Evolutionary conservation across 2,113 vertebrate genomes (phyloP).

Genomic region (Sebastes schlegelii): DNA sequence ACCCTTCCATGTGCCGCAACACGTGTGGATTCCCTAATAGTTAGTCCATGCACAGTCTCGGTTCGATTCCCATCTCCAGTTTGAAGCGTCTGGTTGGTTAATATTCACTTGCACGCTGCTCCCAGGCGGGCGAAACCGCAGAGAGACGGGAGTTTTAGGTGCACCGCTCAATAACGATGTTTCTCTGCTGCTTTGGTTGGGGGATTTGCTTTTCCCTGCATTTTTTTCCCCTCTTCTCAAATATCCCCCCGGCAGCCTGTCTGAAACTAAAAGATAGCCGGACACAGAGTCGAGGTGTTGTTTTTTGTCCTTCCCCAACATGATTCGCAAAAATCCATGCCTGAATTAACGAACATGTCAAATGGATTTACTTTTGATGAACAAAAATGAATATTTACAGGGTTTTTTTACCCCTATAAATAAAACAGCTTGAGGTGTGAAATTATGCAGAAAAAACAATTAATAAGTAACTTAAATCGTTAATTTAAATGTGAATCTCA

Average conservation of each 20-base stretch:
- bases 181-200: slow-evolving; percentile 19
- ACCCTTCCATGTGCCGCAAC: slow-evolving; percentile 10
- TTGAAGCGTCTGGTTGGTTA: slow-evolving; percentile 39
- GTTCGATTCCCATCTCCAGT: slow-evolving; percentile 21
- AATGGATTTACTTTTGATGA: neutral
- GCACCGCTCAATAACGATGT: slow-evolving; percentile 7
- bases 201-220: slow-evolving; percentile 45
- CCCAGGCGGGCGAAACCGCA: slow-evolving; percentile 24
- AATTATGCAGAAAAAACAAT: neutral
- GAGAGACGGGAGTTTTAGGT: slow-evolving; percentile 32
- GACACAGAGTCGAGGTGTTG: neutral
- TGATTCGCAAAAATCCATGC: neutral
- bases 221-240: neutral
- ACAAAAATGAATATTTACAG: neutral
- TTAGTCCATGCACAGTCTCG: neutral
- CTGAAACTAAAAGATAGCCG: neutral
- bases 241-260: neutral
- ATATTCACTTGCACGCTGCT: slow-evolving; percentile 32
- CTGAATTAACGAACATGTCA: neutral
- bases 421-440: neutral
- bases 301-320: neutral
- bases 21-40: slow-evolving; percentile 1
- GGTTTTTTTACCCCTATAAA: no score
- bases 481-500: neutral
- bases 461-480: neutral